Conservation (phyloP, 2,888 invertebrate species). For the Drosophila meridionalis region DNA sequence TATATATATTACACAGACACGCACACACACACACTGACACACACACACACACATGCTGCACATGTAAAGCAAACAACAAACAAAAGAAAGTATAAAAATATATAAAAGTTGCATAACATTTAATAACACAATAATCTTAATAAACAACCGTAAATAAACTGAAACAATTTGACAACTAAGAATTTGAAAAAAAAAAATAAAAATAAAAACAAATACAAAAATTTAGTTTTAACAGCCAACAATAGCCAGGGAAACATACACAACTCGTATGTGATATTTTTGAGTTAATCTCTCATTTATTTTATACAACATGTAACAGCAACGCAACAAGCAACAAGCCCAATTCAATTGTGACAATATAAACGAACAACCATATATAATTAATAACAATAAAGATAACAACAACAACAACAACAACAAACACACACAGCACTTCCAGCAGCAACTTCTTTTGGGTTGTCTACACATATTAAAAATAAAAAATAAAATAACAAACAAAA, state of each 20-base stretch:
- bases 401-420: conserved; percentile 47
- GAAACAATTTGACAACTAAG: conserved; percentile 58
- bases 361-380: conserved; percentile 55
- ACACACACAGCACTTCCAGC: conserved; percentile 74
- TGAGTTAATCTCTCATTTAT: conserved; percentile 74
- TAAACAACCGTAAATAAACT: conserved; percentile 54
- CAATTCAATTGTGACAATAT: conserved; percentile 67
- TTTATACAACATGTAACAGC: conserved; percentile 53
- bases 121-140: conserved; percentile 31
- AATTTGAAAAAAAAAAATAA: conserved; percentile 41
- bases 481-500: conserved; percentile 3
- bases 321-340: conserved; percentile 51
- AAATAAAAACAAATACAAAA: conserved; percentile 41
- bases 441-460: conserved; percentile 79
- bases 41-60: conserved; percentile 55
- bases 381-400: conserved; percentile 16
- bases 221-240: conserved; percentile 83
- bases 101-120: conserved; percentile 65
- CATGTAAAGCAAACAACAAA: conserved; percentile 48
- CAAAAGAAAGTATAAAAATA: conserved; percentile 61
- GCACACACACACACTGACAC: conserved; percentile 43
- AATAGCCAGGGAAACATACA: conserved; percentile 85
- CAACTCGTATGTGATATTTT: conserved; percentile 85
- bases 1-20: conserved; percentile 72
- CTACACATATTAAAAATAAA: conserved; percentile 65